phyloP scores from a whole-genome alignment of 2,113 vertebrate species.

The Callocephalon fimbriatum region DNA sequence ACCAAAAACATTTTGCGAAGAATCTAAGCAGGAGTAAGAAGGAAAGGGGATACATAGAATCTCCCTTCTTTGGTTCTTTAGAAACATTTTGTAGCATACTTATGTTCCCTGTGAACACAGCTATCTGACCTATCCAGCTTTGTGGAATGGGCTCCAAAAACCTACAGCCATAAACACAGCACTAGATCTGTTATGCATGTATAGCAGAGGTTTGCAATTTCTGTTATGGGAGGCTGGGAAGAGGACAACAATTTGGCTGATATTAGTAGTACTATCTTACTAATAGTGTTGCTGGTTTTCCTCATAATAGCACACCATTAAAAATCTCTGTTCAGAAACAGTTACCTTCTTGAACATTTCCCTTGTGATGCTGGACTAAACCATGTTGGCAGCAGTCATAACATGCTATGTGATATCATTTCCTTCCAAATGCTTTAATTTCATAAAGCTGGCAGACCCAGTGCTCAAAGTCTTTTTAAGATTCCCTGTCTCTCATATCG shows the following conservation, averaged over 20 bases:
- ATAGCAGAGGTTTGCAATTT: neutral
- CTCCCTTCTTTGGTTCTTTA: neutral
- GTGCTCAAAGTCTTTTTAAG: neutral
- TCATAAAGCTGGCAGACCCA: neutral
- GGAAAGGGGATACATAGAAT: neutral
- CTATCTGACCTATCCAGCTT: neutral
- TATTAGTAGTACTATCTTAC: neutral
- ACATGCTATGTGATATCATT: rapidly evolving
- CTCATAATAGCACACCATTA: neutral
- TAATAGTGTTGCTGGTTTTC: neutral
- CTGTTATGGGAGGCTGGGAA: neutral
- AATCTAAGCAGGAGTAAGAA: neutral
- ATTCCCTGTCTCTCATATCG: neutral
- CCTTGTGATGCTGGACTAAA: neutral
- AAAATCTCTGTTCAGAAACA: neutral
- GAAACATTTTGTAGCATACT: neutral
- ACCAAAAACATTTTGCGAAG: neutral
- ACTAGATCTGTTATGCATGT: rapidly evolving
- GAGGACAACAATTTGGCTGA: neutral
- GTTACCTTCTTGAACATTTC: neutral
- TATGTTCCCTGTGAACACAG: neutral
- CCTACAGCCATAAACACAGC: neutral
- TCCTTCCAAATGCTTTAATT: neutral
- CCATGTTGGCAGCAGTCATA: neutral
- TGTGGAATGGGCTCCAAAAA: neutral